Conservation (phyloP, 1,140 invertebrate genomes). For the Choristoneura fumiferana region DNA sequence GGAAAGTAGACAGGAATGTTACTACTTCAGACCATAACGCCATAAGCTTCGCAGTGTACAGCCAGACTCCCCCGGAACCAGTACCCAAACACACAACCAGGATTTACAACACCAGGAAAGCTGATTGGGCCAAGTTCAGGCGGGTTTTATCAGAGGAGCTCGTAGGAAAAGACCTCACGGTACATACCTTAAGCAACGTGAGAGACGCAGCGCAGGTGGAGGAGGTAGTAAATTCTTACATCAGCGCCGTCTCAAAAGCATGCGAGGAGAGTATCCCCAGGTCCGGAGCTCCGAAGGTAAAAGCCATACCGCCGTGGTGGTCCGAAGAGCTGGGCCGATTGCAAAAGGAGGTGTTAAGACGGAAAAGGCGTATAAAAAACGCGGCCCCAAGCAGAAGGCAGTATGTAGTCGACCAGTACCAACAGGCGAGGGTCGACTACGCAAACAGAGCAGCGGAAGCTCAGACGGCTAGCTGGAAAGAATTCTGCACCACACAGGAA, state of each 20-base stretch:
- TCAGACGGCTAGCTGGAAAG: constrained; percentile 33
- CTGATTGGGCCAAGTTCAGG: constrained; percentile 29
- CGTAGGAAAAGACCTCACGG: no score
- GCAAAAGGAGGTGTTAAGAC: constrained; percentile 24
- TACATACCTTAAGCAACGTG: no score
- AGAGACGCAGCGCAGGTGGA: constrained; percentile 24
- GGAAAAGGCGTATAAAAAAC: constrained; percentile 29
- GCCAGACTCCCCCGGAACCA: neutral
- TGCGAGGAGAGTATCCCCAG: constrained; percentile 29
- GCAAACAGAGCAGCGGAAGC: constrained; percentile 10
- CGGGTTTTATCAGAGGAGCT: no score
- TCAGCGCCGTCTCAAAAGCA: constrained; percentile 11
- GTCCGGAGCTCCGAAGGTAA: neutral
- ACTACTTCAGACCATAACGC: constrained; percentile 29
- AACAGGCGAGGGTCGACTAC: constrained; percentile 22
- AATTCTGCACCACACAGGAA: constrained; percentile 35
- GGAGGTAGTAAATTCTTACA: constrained; percentile 11
- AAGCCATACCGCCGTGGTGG: constrained; percentile 33
- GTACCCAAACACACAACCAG: constrained; percentile 21
- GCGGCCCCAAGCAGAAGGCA: constrained; percentile 27
- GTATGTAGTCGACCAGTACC: constrained; percentile 25
- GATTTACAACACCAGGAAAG: constrained; percentile 32
- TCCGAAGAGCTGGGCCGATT: constrained; percentile 7
- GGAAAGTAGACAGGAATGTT: constrained; percentile 21
- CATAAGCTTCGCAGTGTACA: constrained; percentile 10